Conservation (phyloP, 2,888 invertebrate genomes). For the Masnerella sp. region DNA sequence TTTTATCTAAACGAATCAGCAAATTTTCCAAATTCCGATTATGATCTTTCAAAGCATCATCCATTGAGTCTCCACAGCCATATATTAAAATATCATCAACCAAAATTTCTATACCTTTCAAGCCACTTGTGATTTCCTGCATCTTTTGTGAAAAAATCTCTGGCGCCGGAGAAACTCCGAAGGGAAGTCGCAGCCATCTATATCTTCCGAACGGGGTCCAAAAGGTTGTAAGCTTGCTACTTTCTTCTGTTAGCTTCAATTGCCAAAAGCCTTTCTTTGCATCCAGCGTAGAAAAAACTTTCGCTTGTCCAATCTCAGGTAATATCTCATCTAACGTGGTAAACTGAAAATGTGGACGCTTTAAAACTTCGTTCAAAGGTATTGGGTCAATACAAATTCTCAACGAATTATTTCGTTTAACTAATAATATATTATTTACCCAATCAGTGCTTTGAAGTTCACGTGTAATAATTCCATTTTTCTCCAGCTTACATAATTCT, state of each 20-base stretch:
- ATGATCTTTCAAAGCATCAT: slow-evolving; percentile 14
- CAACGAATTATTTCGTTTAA: slow-evolving; percentile 8
- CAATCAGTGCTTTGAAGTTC: slow-evolving; percentile 10
- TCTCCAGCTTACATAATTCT: slow-evolving; percentile 12
- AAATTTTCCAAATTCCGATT: slow-evolving; percentile 12
- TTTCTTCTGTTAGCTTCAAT: slow-evolving; percentile 58
- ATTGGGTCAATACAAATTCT: slow-evolving; percentile 19
- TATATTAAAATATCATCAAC: slow-evolving; percentile 19
- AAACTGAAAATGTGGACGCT: slow-evolving; percentile 10
- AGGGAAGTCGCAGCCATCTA: slow-evolving; percentile 9
- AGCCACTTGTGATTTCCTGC: background rate
- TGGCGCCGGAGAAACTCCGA: slow-evolving; percentile 26
- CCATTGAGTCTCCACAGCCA: slow-evolving; percentile 9
- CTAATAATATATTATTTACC: slow-evolving; percentile 12
- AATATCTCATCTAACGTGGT: slow-evolving; percentile 20
- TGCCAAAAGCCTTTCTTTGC: slow-evolving; percentile 62
- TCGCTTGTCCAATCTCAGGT: slow-evolving; percentile 2
- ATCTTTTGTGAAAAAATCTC: slow-evolving; percentile 25
- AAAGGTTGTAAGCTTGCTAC: slow-evolving; percentile 58
- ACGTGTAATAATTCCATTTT: background rate
- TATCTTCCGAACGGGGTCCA: slow-evolving; percentile 36
- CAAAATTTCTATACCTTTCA: slow-evolving; percentile 10
- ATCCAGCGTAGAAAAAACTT: slow-evolving; percentile 52
- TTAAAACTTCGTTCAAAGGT: slow-evolving; percentile 6
- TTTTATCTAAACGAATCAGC: background rate